Conservation (phyloP, 2,888 invertebrate species). For the Napeogenes inachia region DNA sequence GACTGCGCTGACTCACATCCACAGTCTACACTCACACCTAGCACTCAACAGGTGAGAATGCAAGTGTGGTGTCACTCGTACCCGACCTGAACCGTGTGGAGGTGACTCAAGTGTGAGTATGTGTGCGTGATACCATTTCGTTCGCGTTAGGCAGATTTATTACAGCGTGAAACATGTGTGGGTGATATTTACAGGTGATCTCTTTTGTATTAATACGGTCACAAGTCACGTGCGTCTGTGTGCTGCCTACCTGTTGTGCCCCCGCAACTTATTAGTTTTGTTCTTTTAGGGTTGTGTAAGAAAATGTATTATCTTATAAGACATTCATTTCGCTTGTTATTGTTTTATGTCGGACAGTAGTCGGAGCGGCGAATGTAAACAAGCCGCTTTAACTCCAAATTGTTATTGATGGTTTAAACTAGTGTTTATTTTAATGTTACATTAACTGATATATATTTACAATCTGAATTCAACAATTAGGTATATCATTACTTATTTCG, state of each 20-base stretch:
- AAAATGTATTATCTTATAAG: slow-evolving; percentile 53
- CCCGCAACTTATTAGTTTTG: slow-evolving; percentile 66
- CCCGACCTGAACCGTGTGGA: slow-evolving; percentile 62
- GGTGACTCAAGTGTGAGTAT: slow-evolving; percentile 59
- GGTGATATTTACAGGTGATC: slow-evolving; percentile 55
- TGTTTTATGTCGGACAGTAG: slow-evolving; percentile 40
- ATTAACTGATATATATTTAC: no score
- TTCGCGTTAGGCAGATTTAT: slow-evolving; percentile 69
- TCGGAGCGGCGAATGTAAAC: slow-evolving; percentile 38
- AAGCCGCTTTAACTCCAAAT: slow-evolving; percentile 21
- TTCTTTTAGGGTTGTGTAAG: slow-evolving; percentile 59
- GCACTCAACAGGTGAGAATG: slow-evolving; percentile 70
- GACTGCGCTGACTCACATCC: slow-evolving; percentile 55
- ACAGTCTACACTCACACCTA: slow-evolving; percentile 57
- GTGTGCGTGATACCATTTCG: slow-evolving; percentile 64
- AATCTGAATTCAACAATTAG: no score
- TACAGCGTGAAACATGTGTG: slow-evolving; percentile 45
- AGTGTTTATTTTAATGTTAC: no score
- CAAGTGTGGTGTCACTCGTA: slow-evolving; percentile 65
- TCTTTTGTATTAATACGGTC: slow-evolving; percentile 63
- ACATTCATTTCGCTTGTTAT: slow-evolving; percentile 46
- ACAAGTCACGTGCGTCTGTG: slow-evolving; percentile 65
- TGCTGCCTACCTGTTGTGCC: slow-evolving; percentile 69
- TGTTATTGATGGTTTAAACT: not conserved
- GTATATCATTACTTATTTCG: no score